These are phyloP conservation scores for Prosopocoilus inquinatus DNA, from an alignment of 2,888 invertebrate genomes.

Conservation along the genomic window DNA sequence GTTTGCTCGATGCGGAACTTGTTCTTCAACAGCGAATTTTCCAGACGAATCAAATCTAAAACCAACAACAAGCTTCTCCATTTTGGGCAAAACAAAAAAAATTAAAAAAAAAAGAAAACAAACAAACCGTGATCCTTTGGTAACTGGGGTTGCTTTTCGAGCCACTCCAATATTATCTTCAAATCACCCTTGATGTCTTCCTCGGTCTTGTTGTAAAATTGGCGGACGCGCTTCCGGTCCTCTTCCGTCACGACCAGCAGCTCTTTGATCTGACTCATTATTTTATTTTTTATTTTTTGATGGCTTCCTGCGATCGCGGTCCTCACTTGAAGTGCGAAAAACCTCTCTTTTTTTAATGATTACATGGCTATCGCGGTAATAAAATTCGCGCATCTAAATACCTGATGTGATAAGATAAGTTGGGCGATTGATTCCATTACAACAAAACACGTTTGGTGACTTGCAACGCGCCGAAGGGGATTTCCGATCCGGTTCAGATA, in stretches of 20 bases:
- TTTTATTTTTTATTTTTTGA: no score
- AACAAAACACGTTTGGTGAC: no score
- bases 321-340: no score
- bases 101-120: no score
- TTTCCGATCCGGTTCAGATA: no score
- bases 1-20: slow-evolving; percentile 17
- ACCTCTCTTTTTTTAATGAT: no score
- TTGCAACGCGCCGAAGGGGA: no score
- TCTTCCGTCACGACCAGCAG: not conserved
- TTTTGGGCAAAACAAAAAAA: not conserved
- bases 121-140: not conserved
- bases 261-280: not conserved
- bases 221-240: not conserved
- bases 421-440: no score
- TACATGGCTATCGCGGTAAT: no score
- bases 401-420: no score
- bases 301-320: no score
- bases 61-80: not conserved
- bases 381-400: no score
- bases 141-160: slow-evolving; percentile 3
- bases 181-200: slow-evolving; percentile 1
- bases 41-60: slow-evolving; percentile 14
- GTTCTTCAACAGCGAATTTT: slow-evolving; percentile 10
- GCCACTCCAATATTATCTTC: slow-evolving; percentile 3
- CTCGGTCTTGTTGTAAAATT: not conserved